Evolutionary conservation across 2,797 vertebrate species (phyloP).

Genomic region (Platalea minor): DNA sequence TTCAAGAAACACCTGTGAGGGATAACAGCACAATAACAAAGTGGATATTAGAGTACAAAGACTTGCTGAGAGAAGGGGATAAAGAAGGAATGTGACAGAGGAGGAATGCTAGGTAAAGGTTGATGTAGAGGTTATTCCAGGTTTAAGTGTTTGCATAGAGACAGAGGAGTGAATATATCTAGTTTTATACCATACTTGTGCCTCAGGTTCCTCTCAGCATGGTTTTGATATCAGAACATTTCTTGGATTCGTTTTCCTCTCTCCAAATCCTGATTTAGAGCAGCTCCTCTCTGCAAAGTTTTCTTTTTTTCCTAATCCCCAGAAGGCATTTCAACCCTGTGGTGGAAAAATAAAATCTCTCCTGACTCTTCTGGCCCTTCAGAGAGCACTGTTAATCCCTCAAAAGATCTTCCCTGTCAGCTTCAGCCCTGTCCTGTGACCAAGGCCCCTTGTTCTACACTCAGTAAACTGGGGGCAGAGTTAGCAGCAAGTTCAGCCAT

Average conservation of each 20-base stretch:
- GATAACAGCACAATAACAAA: not conserved
- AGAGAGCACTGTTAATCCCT: not conserved
- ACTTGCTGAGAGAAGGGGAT: not conserved
- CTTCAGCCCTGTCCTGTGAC: not conserved
- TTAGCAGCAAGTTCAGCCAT: not conserved
- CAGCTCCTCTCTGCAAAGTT: not conserved
- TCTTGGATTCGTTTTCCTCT: not conserved
- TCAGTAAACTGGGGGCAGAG: not conserved
- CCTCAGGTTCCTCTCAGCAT: not conserved
- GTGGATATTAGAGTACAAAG: not conserved
- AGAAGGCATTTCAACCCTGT: not conserved
- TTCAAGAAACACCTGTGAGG: not conserved
- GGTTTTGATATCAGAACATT: not conserved
- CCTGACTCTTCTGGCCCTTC: not conserved
- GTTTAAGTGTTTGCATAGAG: not conserved
- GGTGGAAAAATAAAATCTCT: not conserved
- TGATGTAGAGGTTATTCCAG: not conserved
- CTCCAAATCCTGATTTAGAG: not conserved
- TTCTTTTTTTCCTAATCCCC: not conserved
- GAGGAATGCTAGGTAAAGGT: not conserved
- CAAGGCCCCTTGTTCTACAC: not conserved
- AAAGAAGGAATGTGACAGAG: conserved; percentile 8
- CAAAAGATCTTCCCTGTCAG: not conserved
- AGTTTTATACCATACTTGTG: not conserved
- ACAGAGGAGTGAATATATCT: not conserved